Percentiles rank a stretch among this genome's conserved stretches.
These are phyloP conservation scores for Chaenodraco wilsoni DNA, from an alignment of 2,797 vertebrate species.

Conservation along the genomic window DNA sequence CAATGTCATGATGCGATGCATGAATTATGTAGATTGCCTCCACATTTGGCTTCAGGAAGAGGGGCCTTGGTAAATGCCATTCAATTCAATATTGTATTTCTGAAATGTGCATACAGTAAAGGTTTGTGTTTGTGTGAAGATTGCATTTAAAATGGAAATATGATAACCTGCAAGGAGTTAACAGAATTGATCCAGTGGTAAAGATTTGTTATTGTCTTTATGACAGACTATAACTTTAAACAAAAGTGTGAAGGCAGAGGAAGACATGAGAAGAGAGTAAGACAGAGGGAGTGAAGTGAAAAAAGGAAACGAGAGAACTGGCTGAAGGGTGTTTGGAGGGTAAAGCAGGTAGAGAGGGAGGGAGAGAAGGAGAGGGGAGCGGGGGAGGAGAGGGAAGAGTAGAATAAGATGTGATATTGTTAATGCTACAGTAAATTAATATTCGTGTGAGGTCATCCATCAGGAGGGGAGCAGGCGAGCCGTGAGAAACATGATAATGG, in stretches of 20 bases:
- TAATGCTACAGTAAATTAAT: conserved; percentile 85
- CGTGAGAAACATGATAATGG: conserved; percentile 83
- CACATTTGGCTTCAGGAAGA: conserved; percentile 41
- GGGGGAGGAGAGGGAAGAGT: conserved; percentile 29
- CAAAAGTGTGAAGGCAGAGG: conserved; percentile 26
- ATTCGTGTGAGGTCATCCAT: conserved; percentile 84
- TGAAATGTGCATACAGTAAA: neutral
- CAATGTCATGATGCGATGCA: conserved; percentile 43
- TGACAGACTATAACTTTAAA: conserved; percentile 31
- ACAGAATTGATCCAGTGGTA: conserved; percentile 5
- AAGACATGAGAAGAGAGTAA: conserved; percentile 12
- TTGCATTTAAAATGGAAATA: conserved; percentile 30
- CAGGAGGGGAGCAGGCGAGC: conserved; percentile 72
- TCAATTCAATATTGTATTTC: conserved; percentile 35
- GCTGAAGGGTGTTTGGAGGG: conserved; percentile 83
- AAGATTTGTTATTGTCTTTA: conserved; percentile 31
- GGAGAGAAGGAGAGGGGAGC: conserved; percentile 1
- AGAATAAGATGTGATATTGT: conserved; percentile 80
- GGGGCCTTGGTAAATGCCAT: conserved; percentile 33
- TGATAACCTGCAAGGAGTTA: conserved; percentile 20
- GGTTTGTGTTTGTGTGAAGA: conserved; percentile 28
- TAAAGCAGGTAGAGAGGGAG: conserved; percentile 25
- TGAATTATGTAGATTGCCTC: conserved; percentile 67
- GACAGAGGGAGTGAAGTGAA: conserved; percentile 13
- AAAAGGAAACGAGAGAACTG: conserved; percentile 49